Evolutionary conservation across 1,140 invertebrate species (phyloP).

Genomic region (Agraylea sexmaculata): DNA sequence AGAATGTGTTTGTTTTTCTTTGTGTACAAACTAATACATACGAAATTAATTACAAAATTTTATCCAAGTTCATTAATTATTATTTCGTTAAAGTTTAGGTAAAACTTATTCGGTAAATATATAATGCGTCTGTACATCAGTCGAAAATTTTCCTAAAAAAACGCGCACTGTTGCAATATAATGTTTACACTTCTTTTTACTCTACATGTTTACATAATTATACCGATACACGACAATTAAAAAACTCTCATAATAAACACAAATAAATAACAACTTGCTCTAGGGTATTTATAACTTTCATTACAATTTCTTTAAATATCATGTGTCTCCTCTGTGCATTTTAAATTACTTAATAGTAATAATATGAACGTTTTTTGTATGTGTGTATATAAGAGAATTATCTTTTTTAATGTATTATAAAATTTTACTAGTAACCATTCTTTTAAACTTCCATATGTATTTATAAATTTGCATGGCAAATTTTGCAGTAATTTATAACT

Average conservation of each 20-base stretch:
- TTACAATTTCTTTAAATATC: slow-evolving; percentile 38
- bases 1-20: slow-evolving; percentile 33
- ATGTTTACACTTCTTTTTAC: slow-evolving; percentile 41
- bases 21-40: slow-evolving; percentile 33
- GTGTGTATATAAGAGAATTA: slow-evolving; percentile 39
- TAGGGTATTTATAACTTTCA: slow-evolving; percentile 37
- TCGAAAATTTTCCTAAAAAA: slow-evolving; percentile 40
- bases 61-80: slow-evolving; percentile 22
- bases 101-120: slow-evolving; percentile 42
- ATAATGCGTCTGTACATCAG: slow-evolving; percentile 37
- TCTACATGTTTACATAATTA: slow-evolving; percentile 33
- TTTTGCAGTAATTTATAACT: slow-evolving; percentile 5
- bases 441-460: too few species aligned
- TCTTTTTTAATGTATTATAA: slow-evolving; percentile 40
- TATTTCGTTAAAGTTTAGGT: slow-evolving; percentile 40
- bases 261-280: slow-evolving; percentile 45
- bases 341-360: slow-evolving; percentile 35
- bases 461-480: slow-evolving; percentile 28
- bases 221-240: slow-evolving; percentile 41
- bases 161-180: slow-evolving; percentile 42
- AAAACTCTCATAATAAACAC: slow-evolving; percentile 39
- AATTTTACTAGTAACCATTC: slow-evolving; percentile 41
- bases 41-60: slow-evolving; percentile 22
- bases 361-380: too few species aligned
- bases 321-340: slow-evolving; percentile 38